These are phyloP conservation scores for Troilus luridus DNA, from an alignment of 2,888 invertebrate species.

Conservation along the genomic window DNA sequence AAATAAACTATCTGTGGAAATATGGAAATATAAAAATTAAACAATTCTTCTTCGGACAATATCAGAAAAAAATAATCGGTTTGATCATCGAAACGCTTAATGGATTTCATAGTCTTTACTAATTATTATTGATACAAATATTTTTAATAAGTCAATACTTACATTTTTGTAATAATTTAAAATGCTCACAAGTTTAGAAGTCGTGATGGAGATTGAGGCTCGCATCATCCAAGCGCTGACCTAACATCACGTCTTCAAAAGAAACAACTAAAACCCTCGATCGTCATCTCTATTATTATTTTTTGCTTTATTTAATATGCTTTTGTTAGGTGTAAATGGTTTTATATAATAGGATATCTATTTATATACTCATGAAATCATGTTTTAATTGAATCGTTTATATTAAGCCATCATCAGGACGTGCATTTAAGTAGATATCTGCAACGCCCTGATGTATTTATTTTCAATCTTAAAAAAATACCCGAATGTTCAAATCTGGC, in stretches of 20 bases:
- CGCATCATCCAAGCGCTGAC: neutral
- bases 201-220: neutral
- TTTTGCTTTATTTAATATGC: neutral
- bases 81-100: neutral
- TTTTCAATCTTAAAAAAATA: no score
- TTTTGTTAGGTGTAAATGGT: neutral
- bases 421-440: neutral
- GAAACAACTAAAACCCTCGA: neutral
- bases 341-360: neutral
- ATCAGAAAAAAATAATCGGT: neutral
- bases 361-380: conserved; percentile 6
- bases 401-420: neutral
- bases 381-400: neutral
- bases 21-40: no score
- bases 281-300: neutral
- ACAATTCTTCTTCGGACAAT: no score
- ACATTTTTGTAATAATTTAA: neutral
- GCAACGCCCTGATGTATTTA: no score
- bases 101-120: neutral
- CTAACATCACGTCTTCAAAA: conserved; percentile 11
- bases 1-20: no score
- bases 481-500: no score
- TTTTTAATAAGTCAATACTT: neutral
- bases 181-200: neutral
- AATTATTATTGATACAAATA: neutral